These are phyloP conservation scores for Andrena hattorfiana DNA, from an alignment of 2,888 invertebrate genomes.

Conservation along the genomic window DNA sequence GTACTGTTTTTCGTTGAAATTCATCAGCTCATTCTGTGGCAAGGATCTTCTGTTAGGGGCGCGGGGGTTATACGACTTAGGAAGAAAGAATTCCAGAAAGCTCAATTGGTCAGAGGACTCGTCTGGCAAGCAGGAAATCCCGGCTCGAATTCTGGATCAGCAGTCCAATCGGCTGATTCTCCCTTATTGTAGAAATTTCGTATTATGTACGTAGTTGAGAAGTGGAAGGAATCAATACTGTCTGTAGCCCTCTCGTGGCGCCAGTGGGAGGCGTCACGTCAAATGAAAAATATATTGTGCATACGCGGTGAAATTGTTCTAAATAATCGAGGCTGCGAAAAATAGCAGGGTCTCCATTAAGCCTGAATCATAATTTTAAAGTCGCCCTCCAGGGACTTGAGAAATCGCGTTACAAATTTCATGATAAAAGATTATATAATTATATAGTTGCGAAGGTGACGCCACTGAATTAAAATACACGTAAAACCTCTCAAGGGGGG, in stretches of 20 bases:
- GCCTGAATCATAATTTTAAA: background rate
- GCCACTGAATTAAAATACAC: too few species aligned
- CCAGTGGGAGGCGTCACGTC: background rate
- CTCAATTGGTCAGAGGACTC: background rate
- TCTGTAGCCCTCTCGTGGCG: slow-evolving; percentile 3
- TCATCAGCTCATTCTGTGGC: background rate
- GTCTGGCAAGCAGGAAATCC: background rate
- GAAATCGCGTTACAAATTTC: background rate
- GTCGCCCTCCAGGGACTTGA: background rate
- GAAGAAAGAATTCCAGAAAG: background rate
- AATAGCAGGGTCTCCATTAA: background rate
- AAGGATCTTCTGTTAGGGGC: background rate
- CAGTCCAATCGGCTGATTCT: slow-evolving; percentile 4
- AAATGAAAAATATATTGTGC: background rate
- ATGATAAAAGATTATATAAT: background rate
- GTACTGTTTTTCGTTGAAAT: background rate
- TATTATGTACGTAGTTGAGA: background rate
- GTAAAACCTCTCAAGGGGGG: too few species aligned
- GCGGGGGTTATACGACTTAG: background rate
- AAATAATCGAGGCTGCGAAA: background rate
- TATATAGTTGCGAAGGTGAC: too few species aligned
- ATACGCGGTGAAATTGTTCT: background rate
- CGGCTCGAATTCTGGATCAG: slow-evolving; percentile 8
- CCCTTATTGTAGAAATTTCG: slow-evolving; percentile 1
- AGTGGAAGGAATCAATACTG: background rate